A percentile compares a stretch with the other conserved stretches of the same genome.
phyloP scores from a whole-genome alignment of 2,888 invertebrate genomes.

The Dryomyza anilis region DNA sequence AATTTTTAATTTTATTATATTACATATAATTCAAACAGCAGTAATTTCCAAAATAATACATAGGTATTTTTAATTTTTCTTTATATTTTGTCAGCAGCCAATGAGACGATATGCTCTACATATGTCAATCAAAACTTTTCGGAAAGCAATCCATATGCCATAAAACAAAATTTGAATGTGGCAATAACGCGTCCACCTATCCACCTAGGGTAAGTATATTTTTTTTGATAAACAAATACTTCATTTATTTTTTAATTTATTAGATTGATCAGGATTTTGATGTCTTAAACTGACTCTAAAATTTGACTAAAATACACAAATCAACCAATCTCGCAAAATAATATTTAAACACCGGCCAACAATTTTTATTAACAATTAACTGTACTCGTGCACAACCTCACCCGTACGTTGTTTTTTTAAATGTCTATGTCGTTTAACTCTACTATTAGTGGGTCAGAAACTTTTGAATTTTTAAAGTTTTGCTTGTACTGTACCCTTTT shows the following conservation, averaged over 20 bases:
- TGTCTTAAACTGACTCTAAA: no score
- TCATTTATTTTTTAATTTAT: neutral
- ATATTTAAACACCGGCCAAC: neutral
- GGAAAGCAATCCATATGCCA: slow-evolving; percentile 54
- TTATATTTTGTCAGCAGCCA: slow-evolving; percentile 27
- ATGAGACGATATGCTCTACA: slow-evolving; percentile 35
- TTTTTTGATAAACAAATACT: no score
- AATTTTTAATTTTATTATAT: neutral
- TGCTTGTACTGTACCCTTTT: no score
- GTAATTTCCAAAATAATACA: neutral
- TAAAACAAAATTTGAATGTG: slow-evolving; percentile 65
- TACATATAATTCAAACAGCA: neutral
- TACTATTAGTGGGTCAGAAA: no score
- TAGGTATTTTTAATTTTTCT: neutral
- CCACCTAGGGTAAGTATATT: slow-evolving; percentile 68
- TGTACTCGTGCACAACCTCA: neutral
- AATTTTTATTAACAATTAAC: neutral
- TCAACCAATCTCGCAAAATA: neutral
- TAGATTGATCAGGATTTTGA: no score
- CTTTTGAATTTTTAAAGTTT: no score
- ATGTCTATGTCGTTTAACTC: no score
- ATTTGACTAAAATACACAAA: neutral
- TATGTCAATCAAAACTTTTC: slow-evolving; percentile 39
- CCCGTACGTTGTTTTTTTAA: no score
- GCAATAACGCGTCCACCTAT: slow-evolving; percentile 69